These are phyloP conservation scores for Lampris megalopsis DNA, from an alignment of 2,113 vertebrate genomes.

Conservation along the genomic window DNA sequence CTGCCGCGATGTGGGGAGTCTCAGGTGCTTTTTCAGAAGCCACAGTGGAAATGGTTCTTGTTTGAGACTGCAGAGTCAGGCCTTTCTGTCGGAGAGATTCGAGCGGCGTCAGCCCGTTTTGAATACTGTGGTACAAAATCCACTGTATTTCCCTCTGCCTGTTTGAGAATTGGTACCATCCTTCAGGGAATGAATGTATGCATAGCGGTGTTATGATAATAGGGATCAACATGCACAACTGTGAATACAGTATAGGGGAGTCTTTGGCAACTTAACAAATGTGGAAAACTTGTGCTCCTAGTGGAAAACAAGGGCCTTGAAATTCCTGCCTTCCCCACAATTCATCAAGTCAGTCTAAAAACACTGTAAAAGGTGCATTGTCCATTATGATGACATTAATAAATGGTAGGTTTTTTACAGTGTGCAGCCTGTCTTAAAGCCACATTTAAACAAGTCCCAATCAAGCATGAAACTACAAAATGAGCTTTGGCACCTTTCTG, in stretches of 20 bases:
- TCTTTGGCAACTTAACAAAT: neutral
- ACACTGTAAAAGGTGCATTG: too few species aligned
- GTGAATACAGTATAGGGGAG: constrained; percentile 12
- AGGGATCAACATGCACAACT: constrained; percentile 28
- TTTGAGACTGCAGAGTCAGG: constrained; percentile 58
- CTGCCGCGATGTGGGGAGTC: constrained; percentile 75
- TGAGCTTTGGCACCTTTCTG: too few species aligned
- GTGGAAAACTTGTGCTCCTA: neutral
- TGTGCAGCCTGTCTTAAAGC: too few species aligned
- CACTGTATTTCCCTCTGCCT: constrained; percentile 40
- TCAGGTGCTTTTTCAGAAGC: constrained; percentile 67
- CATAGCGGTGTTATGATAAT: constrained; percentile 57
- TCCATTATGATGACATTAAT: too few species aligned
- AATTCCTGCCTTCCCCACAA: neutral
- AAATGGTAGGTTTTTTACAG: too few species aligned
- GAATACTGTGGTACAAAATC: constrained; percentile 47
- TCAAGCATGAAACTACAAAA: too few species aligned
- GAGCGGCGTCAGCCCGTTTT: constrained; percentile 66
- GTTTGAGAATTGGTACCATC: constrained; percentile 57
- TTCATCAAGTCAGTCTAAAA: neutral
- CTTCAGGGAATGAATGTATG: constrained; percentile 52
- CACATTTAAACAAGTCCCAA: too few species aligned
- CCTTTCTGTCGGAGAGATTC: constrained; percentile 35
- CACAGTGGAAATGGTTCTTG: constrained; percentile 64
- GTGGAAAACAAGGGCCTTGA: constrained; percentile 14